phyloP scores from a whole-genome alignment of 2,113 vertebrate genomes.

The Alligator sinensis region DNA sequence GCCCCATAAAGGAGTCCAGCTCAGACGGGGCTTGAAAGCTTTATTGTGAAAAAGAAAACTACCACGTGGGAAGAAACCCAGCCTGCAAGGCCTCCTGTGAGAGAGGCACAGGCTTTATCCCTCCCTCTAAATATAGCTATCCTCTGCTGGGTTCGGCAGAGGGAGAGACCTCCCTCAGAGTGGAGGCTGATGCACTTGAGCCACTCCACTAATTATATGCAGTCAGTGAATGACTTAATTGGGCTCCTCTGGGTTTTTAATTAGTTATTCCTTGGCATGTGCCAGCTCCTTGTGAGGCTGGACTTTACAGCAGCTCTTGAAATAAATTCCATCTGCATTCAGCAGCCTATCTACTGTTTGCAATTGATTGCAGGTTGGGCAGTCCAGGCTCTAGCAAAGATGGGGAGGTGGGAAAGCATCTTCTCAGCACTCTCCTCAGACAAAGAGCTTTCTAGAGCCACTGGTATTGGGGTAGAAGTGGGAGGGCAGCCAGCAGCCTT shows the following conservation, averaged over 20 bases:
- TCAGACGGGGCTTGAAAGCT: rapidly evolving
- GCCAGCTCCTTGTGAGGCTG: background rate
- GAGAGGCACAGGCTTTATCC: background rate
- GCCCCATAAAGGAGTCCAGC: background rate
- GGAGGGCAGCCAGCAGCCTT: too few relatives aligned
- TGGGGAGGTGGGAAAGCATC: background rate
- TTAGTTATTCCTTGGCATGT: background rate
- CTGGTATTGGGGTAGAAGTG: too few relatives aligned
- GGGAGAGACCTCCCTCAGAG: background rate
- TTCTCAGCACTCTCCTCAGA: too few relatives aligned
- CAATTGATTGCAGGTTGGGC: rapidly evolving
- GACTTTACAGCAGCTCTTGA: rapidly evolving
- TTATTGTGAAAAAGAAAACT: background rate
- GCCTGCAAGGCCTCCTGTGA: background rate
- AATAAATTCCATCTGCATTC: background rate
- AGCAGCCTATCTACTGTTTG: rapidly evolving
- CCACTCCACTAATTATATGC: background rate
- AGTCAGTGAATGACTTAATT: background rate
- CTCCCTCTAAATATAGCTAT: rapidly evolving
- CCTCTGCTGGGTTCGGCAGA: background rate
- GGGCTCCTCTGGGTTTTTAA: background rate
- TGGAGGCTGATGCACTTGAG: background rate
- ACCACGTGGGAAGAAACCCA: rapidly evolving
- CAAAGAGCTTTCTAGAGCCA: too few relatives aligned
- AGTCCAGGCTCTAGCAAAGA: background rate